Evolutionary conservation across 2,113 vertebrate genomes (phyloP).

Genomic region (Lagopus leucura): DNA sequence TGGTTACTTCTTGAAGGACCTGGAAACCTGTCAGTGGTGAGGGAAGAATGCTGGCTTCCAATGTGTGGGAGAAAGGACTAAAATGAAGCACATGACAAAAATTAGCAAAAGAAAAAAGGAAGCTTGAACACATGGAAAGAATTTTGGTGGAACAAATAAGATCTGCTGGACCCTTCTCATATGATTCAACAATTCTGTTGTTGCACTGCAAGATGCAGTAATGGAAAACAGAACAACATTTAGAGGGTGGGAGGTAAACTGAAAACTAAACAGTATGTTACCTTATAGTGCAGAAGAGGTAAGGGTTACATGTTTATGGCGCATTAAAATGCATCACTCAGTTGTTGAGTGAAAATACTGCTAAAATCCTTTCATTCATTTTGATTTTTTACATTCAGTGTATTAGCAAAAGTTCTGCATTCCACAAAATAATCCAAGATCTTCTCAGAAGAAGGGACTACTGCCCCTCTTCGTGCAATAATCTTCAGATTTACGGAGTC

Average conservation of each 20-base stretch:
- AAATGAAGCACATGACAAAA: slow-evolving; percentile 79
- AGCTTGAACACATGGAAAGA: slow-evolving; percentile 79
- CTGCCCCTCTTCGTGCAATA: neutral
- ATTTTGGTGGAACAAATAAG: slow-evolving; percentile 81
- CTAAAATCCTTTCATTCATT: slow-evolving; percentile 21
- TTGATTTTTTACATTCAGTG: slow-evolving; percentile 7
- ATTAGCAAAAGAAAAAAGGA: slow-evolving; percentile 77
- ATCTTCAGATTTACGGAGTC: neutral
- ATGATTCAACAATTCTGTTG: slow-evolving; percentile 80
- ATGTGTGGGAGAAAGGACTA: slow-evolving; percentile 75
- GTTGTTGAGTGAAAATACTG: neutral
- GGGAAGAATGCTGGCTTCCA: slow-evolving; percentile 58
- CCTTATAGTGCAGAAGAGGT: slow-evolving; percentile 48
- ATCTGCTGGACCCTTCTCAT: slow-evolving; percentile 75
- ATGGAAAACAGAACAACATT: slow-evolving; percentile 73
- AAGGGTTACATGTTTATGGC: slow-evolving; percentile 55
- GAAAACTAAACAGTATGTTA: slow-evolving; percentile 53
- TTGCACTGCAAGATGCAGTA: slow-evolving; percentile 70
- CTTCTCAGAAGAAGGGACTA: neutral
- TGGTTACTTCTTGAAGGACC: slow-evolving; percentile 70
- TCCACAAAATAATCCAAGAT: slow-evolving; percentile 43
- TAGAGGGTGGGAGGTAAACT: slow-evolving; percentile 53
- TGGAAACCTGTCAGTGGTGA: slow-evolving; percentile 70
- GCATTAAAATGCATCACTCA: slow-evolving; percentile 6
- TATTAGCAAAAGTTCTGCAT: slow-evolving; percentile 23